Conservation (phyloP, 2,113 vertebrate species). For the Pangasianodon gigas region DNA sequence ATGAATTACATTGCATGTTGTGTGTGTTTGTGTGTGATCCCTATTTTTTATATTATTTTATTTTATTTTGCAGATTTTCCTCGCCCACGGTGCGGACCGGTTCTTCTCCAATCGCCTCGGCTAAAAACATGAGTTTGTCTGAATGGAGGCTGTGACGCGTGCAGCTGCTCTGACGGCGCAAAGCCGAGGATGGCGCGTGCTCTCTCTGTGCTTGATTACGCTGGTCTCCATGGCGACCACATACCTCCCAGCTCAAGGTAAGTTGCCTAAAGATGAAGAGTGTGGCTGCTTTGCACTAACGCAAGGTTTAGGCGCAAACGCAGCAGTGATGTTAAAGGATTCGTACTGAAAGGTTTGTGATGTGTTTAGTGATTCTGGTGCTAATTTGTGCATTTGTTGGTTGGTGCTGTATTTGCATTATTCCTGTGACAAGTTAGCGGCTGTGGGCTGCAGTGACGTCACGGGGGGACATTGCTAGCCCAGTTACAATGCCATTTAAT, state of each 20-base stretch:
- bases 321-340: background rate
- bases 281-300: background rate
- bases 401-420: background rate
- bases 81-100: slow-evolving; percentile 32
- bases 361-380: background rate
- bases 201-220: slow-evolving; percentile 62
- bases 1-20: background rate
- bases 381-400: background rate
- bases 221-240: slow-evolving; percentile 66
- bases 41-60: no score
- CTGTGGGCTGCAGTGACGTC: background rate
- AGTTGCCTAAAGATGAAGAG: slow-evolving; percentile 49
- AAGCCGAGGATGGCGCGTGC: slow-evolving; percentile 35
- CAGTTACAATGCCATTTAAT: background rate
- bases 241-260: slow-evolving; percentile 71
- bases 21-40: no score
- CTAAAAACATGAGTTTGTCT: slow-evolving; percentile 68
- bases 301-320: background rate
- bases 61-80: background rate
- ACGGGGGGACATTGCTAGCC: background rate
- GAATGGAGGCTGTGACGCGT: slow-evolving; percentile 68
- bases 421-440: background rate
- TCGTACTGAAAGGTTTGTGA: background rate
- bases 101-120: slow-evolving; percentile 48
- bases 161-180: slow-evolving; percentile 54